These are phyloP conservation scores for Pteronotus mesoamericanus DNA, from an alignment of 2,797 vertebrate species.

Conservation along the genomic window DNA sequence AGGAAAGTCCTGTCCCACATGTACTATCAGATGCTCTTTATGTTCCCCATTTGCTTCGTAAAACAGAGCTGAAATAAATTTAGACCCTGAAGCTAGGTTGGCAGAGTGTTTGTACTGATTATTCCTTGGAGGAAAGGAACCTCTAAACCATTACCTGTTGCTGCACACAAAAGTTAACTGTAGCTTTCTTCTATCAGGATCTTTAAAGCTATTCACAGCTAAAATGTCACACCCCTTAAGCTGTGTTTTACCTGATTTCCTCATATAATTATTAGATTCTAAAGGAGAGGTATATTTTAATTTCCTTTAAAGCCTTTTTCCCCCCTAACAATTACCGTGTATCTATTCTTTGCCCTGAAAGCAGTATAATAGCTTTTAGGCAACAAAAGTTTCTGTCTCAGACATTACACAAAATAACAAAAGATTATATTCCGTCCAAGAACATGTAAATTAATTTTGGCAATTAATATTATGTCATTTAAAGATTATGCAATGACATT, in stretches of 20 bases:
- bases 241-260: not conserved
- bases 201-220: not conserved
- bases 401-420: conserved; percentile 7
- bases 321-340: not conserved
- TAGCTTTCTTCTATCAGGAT: conserved; percentile 8
- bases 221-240: not conserved
- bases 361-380: not conserved
- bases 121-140: not conserved
- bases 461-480: not conserved
- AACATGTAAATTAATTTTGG: not conserved
- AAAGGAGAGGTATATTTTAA: not conserved
- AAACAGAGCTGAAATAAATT: not conserved
- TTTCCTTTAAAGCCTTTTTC: not conserved
- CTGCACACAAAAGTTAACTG: not conserved
- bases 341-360: not conserved
- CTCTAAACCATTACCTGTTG: not conserved
- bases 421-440: not conserved
- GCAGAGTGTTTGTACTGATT: not conserved
- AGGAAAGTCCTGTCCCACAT: not conserved
- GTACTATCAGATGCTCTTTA: not conserved
- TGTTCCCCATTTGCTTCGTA: not conserved
- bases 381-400: not conserved
- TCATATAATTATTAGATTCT: not conserved
- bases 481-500: not conserved
- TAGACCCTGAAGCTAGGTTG: not conserved